Evolutionary conservation across 2,888 invertebrate species (phyloP), one percentile per base, ranked within the genome.

Genomic region (Rotaria magnacalcarata): DNA sequence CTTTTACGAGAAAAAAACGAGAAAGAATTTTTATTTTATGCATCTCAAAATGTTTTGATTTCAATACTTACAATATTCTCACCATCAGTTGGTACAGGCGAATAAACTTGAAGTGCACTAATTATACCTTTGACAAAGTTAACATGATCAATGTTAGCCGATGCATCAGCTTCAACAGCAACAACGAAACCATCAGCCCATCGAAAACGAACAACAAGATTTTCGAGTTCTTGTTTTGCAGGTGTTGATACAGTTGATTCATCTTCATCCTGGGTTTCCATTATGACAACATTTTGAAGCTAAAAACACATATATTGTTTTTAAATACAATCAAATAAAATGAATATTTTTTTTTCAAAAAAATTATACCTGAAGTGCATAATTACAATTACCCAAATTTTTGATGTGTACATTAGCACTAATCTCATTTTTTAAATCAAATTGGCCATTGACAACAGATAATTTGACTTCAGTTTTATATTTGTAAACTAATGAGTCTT

Each of bases 101-200:
- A 80, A n/a, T 43, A 47, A 21, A 80, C 80, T 80, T 80, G 80
- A 47, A 80, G 47, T 80, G 47, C 47, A 80, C 80, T 80, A 3
- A 80, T 14, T 6, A 80, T 80, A 47, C 80, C 80, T 80, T 80
- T 80, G 14, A 80, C 47, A n/a, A 80, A 80, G 19, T 80, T 80
- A 80, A 80, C 47, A 47, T 47, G 43, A 43, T 80, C 80, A 47
- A 47, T 47, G 7, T 80, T 80, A n/a, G 80, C 80, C 5, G 80
- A 80, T 43, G 43, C 47, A 80, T 80, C 80, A 24, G 47, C 47
- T 80, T 47, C 80, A 47, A 80, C 24, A 47, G 24, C 43, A 80
- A 80, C 6, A 80, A 80, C 14, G 19, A 80, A 80, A 41, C 80
- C 80, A 47, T 80, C 80, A n/a, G 24, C 19, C 24, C 24, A 47